These are phyloP conservation scores for Folsomia candida DNA, from an alignment of 2,888 invertebrate species.

Conservation along the genomic window DNA sequence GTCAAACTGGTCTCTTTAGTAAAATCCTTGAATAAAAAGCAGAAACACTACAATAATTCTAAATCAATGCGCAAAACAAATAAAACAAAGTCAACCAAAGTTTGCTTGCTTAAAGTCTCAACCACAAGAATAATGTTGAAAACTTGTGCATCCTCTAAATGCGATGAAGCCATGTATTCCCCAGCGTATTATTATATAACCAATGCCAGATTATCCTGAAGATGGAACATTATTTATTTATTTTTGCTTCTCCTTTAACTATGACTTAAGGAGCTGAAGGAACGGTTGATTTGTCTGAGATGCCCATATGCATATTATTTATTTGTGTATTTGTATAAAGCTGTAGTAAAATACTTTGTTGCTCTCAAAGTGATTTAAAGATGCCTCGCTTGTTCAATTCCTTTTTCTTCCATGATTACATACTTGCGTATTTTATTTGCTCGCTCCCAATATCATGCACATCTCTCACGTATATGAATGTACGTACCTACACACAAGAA, in stretches of 20 bases:
- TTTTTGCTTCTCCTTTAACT: neutral
- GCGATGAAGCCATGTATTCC: no score
- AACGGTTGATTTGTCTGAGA: neutral
- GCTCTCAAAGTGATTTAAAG: neutral
- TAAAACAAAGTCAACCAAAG: no score
- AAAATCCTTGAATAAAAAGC: no score
- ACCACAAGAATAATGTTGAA: no score
- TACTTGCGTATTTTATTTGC: neutral
- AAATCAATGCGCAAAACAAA: no score
- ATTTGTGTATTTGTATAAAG: neutral
- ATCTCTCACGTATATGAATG: no score
- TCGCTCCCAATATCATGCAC: neutral
- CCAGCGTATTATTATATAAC: neutral
- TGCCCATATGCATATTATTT: neutral
- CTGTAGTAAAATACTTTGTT: neutral
- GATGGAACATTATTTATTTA: constrained; percentile 2
- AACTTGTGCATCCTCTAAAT: no score
- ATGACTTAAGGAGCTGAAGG: neutral
- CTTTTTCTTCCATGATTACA: neutral
- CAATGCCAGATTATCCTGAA: neutral
- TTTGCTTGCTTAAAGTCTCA: no score
- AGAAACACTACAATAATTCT: no score
- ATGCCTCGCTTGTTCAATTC: neutral
- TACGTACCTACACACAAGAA: neutral
- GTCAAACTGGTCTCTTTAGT: no score